Evolutionary conservation across 2,113 vertebrate genomes (phyloP).

Genomic region (Cichladusa arquata): DNA sequence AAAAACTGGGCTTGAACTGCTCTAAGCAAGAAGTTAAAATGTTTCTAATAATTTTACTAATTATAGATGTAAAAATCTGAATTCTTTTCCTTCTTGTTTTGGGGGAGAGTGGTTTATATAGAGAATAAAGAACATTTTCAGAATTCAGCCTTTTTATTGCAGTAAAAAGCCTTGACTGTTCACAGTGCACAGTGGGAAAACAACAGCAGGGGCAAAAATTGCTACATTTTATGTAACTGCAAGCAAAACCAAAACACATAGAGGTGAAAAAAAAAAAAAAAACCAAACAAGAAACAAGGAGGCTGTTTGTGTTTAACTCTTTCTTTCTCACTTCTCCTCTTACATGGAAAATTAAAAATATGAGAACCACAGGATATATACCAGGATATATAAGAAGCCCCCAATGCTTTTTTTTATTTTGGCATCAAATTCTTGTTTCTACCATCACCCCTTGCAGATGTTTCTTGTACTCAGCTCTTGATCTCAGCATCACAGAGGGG

Average conservation of each 20-base stretch:
- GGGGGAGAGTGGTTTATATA: background rate
- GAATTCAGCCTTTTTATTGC: background rate
- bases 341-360: background rate
- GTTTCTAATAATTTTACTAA: background rate
- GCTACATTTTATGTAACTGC: background rate
- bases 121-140: background rate
- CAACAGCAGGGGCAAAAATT: background rate
- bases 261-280: no score
- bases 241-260: background rate
- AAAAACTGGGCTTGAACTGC: background rate
- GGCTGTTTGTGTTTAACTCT: background rate
- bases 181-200: background rate
- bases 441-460: background rate
- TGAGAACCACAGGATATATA: background rate
- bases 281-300: fast-evolving
- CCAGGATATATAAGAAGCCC: background rate
- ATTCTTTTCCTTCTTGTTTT: background rate
- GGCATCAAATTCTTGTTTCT: background rate
- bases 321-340: background rate
- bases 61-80: background rate
- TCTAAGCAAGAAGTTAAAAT: background rate
- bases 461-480: background rate
- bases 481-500: background rate
- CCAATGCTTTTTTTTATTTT: background rate
- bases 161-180: background rate